Evolutionary conservation across 1,140 invertebrate genomes (phyloP).

Genomic region (Oryzaephilus surinamensis): DNA sequence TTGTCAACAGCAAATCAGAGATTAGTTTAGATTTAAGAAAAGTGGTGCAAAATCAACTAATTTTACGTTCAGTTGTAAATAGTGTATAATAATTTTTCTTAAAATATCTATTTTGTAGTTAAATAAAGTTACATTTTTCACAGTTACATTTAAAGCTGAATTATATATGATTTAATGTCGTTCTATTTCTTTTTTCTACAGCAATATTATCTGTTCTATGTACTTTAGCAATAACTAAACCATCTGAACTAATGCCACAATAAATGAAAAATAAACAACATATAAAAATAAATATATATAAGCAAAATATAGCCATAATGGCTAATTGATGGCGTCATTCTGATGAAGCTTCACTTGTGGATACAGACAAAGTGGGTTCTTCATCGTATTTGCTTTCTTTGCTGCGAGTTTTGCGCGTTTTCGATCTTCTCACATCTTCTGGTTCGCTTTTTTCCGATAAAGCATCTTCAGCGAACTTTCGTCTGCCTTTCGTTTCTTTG

Average conservation of each 20-base stretch:
- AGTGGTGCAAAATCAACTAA: no score
- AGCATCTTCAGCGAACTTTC: constrained; percentile 14
- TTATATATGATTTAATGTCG: not conserved
- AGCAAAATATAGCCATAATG: constrained; percentile 43
- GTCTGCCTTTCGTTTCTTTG: constrained; percentile 20
- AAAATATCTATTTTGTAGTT: no score
- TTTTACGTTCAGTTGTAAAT: no score
- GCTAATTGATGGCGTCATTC: constrained; percentile 48
- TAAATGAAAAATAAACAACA: constrained; percentile 45
- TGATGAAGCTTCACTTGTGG: constrained; percentile 31
- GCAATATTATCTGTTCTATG: constrained; percentile 22
- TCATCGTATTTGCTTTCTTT: constrained; percentile 20
- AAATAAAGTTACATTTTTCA: no score
- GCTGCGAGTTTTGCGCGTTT: no score
- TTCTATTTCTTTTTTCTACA: not conserved
- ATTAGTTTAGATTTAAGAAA: no score
- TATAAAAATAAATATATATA: constrained; percentile 46
- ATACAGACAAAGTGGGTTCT: constrained; percentile 23
- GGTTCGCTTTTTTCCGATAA: constrained; percentile 25
- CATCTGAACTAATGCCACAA: constrained; percentile 41
- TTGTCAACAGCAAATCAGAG: no score
- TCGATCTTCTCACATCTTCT: constrained; percentile 16
- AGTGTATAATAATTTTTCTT: no score
- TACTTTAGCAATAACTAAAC: constrained; percentile 35
- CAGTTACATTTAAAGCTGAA: no score